Conservation (phyloP, 2,888 invertebrate genomes). For the Melangyna quadrimaculata region DNA sequence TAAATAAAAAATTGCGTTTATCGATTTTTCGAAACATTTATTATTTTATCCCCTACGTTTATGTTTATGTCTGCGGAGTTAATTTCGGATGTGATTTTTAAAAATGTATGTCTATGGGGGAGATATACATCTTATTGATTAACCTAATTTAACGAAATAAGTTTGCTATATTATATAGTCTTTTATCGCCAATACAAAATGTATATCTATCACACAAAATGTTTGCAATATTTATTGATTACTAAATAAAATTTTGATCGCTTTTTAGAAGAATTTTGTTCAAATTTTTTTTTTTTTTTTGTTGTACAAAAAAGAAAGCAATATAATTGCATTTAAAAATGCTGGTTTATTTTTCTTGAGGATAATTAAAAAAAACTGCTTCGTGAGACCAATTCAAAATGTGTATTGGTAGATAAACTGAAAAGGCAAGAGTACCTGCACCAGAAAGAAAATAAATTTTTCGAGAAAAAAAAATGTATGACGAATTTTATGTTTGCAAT, state of each 20-base stretch:
- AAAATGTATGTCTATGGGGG: not conserved
- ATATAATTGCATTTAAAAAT: not conserved
- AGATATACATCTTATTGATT: not conserved
- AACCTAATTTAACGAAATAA: no score
- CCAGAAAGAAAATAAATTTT: not conserved
- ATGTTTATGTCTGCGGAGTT: not conserved
- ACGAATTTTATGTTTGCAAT: not conserved
- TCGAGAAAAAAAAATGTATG: not conserved
- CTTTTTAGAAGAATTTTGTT: not conserved
- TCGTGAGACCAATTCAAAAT: not conserved
- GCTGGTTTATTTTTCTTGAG: slow-evolving; percentile 1
- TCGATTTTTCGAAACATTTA: not conserved
- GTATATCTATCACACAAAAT: not conserved
- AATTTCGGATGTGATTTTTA: not conserved
- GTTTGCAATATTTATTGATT: not conserved
- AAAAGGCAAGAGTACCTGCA: not conserved
- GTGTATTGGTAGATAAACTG: no score
- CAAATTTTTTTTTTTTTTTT: not conserved
- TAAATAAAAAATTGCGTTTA: not conserved
- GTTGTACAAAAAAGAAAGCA: not conserved
- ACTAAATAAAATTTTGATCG: no score
- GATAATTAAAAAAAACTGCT: not conserved
- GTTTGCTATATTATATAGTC: no score
- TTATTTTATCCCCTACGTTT: not conserved
- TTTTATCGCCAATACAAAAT: not conserved